A percentile compares a stretch with the other conserved stretches of the same genome.
Evolutionary conservation across 2,113 vertebrate genomes (phyloP).

Genomic region (Myxocyprinus asiaticus): DNA sequence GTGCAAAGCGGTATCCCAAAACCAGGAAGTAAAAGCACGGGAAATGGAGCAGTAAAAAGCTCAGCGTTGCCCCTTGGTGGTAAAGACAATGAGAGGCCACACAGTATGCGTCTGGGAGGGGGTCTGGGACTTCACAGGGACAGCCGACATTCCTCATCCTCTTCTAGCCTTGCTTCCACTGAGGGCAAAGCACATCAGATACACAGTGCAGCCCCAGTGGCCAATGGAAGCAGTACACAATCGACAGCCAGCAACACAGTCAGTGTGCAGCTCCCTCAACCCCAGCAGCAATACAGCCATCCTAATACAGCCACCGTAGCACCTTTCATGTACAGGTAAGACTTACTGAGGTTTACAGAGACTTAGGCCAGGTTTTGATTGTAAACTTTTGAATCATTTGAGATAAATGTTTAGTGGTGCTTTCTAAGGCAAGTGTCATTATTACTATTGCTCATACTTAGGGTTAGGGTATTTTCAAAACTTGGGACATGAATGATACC

Average conservation of each 20-base stretch:
- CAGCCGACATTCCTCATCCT: slow-evolving; percentile 89
- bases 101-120: slow-evolving; percentile 76
- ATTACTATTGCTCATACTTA: no score
- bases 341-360: background rate
- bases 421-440: no score
- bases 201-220: slow-evolving; percentile 70
- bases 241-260: slow-evolving; percentile 93
- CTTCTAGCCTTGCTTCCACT: slow-evolving; percentile 89
- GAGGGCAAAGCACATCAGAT: slow-evolving; percentile 82
- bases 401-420: no score
- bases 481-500: no score
- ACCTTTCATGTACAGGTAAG: slow-evolving; percentile 98
- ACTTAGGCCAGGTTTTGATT: no score
- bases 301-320: slow-evolving; percentile 98
- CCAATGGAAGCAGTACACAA: slow-evolving; percentile 75
- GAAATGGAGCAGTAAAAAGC: slow-evolving; percentile 57
- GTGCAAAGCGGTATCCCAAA: slow-evolving; percentile 97
- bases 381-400: no score
- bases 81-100: slow-evolving; percentile 87
- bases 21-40: slow-evolving; percentile 86
- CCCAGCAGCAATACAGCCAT: slow-evolving; percentile 95
- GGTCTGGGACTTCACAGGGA: slow-evolving; percentile 79
- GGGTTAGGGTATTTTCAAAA: no score
- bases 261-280: slow-evolving; percentile 98
- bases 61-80: slow-evolving; percentile 71